Percentiles rank a stretch among this genome's conserved stretches.
These are phyloP conservation scores for Sicus ferrugineus DNA, from an alignment of 2,888 invertebrate genomes.

Conservation along the genomic window DNA sequence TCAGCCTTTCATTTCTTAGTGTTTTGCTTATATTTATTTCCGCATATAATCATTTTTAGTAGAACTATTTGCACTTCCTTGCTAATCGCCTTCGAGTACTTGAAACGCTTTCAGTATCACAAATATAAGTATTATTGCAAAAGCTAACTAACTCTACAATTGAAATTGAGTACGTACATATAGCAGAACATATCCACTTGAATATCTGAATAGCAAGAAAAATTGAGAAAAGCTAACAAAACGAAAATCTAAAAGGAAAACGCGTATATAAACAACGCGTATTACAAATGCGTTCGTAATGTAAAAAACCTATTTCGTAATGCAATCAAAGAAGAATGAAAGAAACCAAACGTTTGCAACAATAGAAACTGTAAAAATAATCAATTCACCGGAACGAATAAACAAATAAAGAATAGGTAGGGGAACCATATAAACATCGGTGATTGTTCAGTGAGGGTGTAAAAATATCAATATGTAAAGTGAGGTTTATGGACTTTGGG, in stretches of 20 bases:
- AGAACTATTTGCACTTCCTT: conserved; percentile 27
- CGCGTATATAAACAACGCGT: neutral
- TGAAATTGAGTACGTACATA: neutral
- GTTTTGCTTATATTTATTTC: neutral
- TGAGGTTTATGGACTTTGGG: too few relatives aligned
- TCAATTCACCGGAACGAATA: neutral
- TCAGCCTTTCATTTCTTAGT: neutral
- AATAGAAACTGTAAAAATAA: neutral
- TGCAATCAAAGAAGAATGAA: neutral
- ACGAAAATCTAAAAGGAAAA: neutral
- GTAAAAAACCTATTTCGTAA: neutral
- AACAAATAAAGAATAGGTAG: neutral
- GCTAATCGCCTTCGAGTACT: conserved; percentile 21
- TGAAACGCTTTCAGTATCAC: conserved; percentile 30
- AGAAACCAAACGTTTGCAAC: too few relatives aligned
- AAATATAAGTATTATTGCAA: neutral
- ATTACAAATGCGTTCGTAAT: neutral
- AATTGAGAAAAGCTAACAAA: neutral
- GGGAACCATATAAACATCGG: neutral
- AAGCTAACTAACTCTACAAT: too few relatives aligned
- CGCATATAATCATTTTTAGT: conserved; percentile 7
- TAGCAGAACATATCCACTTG: neutral
- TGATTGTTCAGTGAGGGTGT: too few relatives aligned
- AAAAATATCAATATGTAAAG: too few relatives aligned
- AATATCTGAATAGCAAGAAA: neutral